A percentile compares a stretch with the other conserved stretches of the same genome.
phyloP scores from a whole-genome alignment of 2,888 invertebrate species.

The Parnassius smintheus region DNA sequence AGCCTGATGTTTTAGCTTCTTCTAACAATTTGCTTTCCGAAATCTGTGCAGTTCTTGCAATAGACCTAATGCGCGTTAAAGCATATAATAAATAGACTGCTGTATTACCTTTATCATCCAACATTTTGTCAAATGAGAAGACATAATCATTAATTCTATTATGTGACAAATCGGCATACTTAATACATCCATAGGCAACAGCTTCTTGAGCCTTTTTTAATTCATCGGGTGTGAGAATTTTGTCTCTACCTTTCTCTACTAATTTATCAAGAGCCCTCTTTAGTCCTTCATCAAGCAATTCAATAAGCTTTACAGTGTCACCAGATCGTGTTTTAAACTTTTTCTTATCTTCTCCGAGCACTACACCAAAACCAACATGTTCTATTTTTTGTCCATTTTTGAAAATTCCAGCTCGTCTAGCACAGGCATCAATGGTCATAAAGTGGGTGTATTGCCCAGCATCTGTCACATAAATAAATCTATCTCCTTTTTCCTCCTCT shows the following conservation, averaged over 20 bases:
- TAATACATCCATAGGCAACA: conserved; percentile 98
- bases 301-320: conserved; percentile 93
- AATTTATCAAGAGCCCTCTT: conserved; percentile 91
- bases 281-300: conserved; percentile 95
- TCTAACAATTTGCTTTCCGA: conserved; percentile 82
- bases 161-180: conserved; percentile 97
- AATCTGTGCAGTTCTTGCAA: conserved; percentile 89
- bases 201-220: conserved; percentile 92
- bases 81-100: conserved; percentile 98
- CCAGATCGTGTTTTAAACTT: conserved; percentile 99
- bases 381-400: conserved; percentile 86
- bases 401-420: conserved; percentile 87
- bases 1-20: conserved; percentile 80
- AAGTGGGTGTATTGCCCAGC: conserved; percentile 92
- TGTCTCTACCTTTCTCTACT: conserved; percentile 92
- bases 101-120: conserved; percentile 99
- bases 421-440: conserved; percentile 88
- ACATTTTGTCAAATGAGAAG: conserved; percentile 99
- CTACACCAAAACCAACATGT: conserved; percentile 97
- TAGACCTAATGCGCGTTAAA: conserved; percentile 95
- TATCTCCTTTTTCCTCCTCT: conserved; percentile 91
- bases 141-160: conserved; percentile 96
- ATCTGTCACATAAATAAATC: conserved; percentile 97
- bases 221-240: conserved; percentile 90
- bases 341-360: conserved; percentile 98